phyloP scores from a whole-genome alignment of 1,140 invertebrate genomes.

The Eumaeus atala region DNA sequence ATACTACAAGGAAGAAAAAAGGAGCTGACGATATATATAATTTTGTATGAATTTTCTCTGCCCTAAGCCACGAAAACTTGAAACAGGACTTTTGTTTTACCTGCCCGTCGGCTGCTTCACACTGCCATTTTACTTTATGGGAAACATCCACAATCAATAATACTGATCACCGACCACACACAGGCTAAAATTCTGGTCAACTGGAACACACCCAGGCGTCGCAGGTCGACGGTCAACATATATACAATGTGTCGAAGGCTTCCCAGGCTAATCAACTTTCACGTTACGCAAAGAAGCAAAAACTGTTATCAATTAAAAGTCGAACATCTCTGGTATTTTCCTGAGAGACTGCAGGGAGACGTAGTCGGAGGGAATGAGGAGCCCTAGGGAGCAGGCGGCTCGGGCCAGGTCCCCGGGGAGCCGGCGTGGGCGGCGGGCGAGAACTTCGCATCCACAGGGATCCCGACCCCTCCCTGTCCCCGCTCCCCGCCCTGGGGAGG shows the following conservation, averaged over 20 bases:
- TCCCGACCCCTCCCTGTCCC: constrained; percentile 22
- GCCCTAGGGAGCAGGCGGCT: constrained; percentile 56
- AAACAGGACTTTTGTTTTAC: too few species aligned
- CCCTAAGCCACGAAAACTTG: too few species aligned
- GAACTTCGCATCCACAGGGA: constrained; percentile 62
- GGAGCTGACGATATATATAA: too few species aligned
- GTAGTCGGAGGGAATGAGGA: constrained; percentile 33
- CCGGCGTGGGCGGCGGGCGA: constrained; percentile 56
- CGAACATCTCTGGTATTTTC: constrained; percentile 57
- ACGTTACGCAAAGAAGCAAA: constrained; percentile 15
- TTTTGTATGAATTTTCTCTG: too few species aligned
- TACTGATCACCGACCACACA: too few species aligned
- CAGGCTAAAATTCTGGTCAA: too few species aligned
- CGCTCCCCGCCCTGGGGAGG: constrained; percentile 42
- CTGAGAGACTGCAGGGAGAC: constrained; percentile 43
- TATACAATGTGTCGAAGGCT: too few species aligned
- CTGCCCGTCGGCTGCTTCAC: too few species aligned
- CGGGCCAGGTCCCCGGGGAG: constrained; percentile 57
- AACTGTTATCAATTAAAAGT: constrained; percentile 60
- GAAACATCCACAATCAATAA: too few species aligned
- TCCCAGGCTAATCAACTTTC: background rate
- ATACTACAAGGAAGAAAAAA: constrained; percentile 2
- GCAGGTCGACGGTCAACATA: too few species aligned
- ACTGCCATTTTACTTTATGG: too few species aligned
- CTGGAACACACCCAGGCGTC: too few species aligned